Conservation (phyloP, 2,888 invertebrate species). For the Eilema caniola region DNA sequence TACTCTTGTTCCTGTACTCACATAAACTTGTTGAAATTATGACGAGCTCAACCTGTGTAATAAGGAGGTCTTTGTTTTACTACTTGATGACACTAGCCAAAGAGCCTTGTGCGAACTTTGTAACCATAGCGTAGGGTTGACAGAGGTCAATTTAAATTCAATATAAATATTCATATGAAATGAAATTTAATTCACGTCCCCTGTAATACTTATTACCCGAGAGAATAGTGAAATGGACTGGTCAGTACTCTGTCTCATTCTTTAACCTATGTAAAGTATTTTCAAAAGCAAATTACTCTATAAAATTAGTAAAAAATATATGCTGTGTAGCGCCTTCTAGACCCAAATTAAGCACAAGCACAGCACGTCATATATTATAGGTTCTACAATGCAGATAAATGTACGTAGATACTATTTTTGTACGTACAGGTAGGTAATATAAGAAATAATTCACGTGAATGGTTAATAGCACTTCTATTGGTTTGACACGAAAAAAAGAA, state of each 20-base stretch:
- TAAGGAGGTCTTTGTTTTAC: conserved; percentile 58
- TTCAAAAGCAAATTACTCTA: neutral
- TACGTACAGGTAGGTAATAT: too few species aligned
- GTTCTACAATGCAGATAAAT: too few species aligned
- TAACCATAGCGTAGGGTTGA: conserved; percentile 37
- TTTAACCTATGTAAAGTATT: conserved; percentile 35
- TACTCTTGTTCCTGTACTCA: conserved; percentile 52
- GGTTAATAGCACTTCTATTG: too few species aligned
- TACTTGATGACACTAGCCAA: conserved; percentile 56
- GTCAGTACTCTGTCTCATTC: conserved; percentile 17
- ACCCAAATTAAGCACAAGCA: too few species aligned
- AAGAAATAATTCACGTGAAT: too few species aligned
- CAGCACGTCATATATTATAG: too few species aligned
- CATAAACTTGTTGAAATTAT: conserved; percentile 59
- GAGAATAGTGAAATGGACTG: conserved; percentile 19
- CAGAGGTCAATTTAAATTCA: conserved; percentile 24
- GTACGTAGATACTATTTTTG: too few species aligned
- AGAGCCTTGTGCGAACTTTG: conserved; percentile 44
- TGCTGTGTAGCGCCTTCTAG: too few species aligned
- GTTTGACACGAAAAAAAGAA: too few species aligned
- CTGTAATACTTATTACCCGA: conserved; percentile 16
- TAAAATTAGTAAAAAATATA: neutral
- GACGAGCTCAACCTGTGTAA: conserved; percentile 54
- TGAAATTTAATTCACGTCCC: conserved; percentile 17
- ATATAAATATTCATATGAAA: conserved; percentile 29